phyloP scores from a whole-genome alignment of 2,797 vertebrate species.

The Syndactyla subalaris region DNA sequence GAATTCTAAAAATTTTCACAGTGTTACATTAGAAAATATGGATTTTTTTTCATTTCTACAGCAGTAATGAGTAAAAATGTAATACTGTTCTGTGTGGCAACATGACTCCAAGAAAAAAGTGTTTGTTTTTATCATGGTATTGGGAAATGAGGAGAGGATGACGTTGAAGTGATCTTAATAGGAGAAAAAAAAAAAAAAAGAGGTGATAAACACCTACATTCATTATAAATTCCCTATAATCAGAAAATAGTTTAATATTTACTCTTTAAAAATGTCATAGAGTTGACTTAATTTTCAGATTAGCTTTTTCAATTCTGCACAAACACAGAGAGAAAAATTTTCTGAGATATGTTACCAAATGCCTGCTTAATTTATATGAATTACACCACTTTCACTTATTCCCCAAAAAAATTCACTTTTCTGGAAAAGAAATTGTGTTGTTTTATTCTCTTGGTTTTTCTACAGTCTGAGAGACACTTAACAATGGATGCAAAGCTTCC shows the following conservation, averaged over 20 bases:
- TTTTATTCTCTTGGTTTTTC: neutral
- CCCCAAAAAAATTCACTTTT: neutral
- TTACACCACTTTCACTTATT: neutral
- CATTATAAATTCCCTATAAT: neutral
- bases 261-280: neutral
- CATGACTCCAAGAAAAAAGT: neutral
- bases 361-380: neutral
- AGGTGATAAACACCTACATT: neutral
- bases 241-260: neutral
- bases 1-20: neutral
- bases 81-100: neutral
- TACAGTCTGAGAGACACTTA: neutral
- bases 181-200: neutral
- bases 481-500: neutral
- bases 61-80: neutral
- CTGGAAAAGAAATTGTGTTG: neutral
- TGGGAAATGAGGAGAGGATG: neutral
- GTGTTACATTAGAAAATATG: neutral
- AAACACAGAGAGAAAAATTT: neutral
- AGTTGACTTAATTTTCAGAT: neutral
- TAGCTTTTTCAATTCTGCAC: neutral
- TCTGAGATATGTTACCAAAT: neutral
- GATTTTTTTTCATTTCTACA: neutral
- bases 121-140: neutral
- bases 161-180: neutral